phyloP scores from a whole-genome alignment of 1,140 invertebrate genomes.

The Caerostris extrusa region DNA sequence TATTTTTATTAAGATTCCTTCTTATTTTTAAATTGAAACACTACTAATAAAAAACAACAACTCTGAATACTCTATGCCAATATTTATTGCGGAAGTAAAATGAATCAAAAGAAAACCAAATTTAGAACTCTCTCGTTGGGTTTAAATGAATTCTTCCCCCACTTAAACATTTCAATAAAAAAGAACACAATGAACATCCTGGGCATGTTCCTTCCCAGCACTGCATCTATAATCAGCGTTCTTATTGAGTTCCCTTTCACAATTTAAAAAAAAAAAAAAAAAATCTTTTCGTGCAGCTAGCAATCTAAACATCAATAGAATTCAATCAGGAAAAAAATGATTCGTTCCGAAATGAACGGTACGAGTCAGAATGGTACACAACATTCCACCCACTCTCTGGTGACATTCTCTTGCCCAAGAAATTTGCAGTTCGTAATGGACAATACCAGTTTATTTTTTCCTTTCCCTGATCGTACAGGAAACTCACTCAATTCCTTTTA shows the following conservation, averaged over 20 bases:
- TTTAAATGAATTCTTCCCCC: no score
- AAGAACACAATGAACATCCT: no score
- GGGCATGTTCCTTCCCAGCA: no score
- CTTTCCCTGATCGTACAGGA: slow-evolving; percentile 30
- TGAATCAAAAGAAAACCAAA: no score
- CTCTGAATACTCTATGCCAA: no score
- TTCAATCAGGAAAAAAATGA: slow-evolving; percentile 12
- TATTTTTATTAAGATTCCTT: no score
- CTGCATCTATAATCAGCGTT: no score
- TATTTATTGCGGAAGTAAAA: no score
- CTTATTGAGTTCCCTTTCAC: background rate
- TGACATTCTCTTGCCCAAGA: slow-evolving; percentile 16
- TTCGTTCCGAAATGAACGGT: background rate
- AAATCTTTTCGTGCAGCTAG: background rate
- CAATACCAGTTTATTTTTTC: slow-evolving; percentile 21
- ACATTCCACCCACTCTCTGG: background rate
- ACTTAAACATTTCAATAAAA: no score
- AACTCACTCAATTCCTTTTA: background rate
- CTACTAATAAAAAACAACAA: no score
- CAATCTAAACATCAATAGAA: background rate
- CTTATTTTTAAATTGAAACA: no score
- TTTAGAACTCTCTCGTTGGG: no score
- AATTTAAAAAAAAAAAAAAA: background rate
- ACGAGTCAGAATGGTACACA: background rate
- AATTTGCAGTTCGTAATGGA: slow-evolving; percentile 59